Evolutionary conservation across 1,140 invertebrate species (phyloP), one percentile per base, ranked within the genome.

Genomic region (Heliconius nattereri): DNA sequence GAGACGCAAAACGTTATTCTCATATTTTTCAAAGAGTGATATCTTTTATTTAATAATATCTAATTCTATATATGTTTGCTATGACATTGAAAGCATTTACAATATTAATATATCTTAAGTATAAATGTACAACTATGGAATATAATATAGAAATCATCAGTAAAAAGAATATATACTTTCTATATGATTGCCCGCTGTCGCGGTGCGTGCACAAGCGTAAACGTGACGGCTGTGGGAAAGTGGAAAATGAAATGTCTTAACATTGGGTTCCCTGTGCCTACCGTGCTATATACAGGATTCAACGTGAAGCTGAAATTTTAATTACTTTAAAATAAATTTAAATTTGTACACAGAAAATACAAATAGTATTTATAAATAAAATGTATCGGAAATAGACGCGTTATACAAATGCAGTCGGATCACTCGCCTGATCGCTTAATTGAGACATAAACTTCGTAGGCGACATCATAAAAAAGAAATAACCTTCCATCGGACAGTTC

Each of bases 1-100:
- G 73, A 70, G 72, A 74, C 54, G 78, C 54, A 73, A 78, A 73
- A 78, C 29, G 35, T 73, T 73, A 49, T 57, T 57, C 35, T 73
- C 52, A 78, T 74, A 60, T 74, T 73, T 16, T 78, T 78, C 37
- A 52, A 78, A 66, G 57, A 66, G 23, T 49, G 45, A 45, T 76
- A 29, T 71, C 32, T 72, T 40, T 72, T 35, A 40, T 72, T 35
- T 72, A 66, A 66, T 66, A 66, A 23, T 29, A 23, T 60, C 49
- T 20, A 66, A 66, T 6, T 66, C 60, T 66, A 66, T 11, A 66
- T 26, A 7, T 16, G 16, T 29, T 29, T 29, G 26, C 9, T 16
- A 66, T 29, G 6, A 29, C 16, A 26, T 29, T 19, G 6, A 20
- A 45, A 45, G 3, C 40, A 16, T 45, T 45, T 16, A 16, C 40